A percentile compares a stretch with the other conserved stretches of the same genome.
These are phyloP conservation scores for Psilopsiagon aurifrons DNA, from an alignment of 2,113 vertebrate species.

Conservation along the genomic window DNA sequence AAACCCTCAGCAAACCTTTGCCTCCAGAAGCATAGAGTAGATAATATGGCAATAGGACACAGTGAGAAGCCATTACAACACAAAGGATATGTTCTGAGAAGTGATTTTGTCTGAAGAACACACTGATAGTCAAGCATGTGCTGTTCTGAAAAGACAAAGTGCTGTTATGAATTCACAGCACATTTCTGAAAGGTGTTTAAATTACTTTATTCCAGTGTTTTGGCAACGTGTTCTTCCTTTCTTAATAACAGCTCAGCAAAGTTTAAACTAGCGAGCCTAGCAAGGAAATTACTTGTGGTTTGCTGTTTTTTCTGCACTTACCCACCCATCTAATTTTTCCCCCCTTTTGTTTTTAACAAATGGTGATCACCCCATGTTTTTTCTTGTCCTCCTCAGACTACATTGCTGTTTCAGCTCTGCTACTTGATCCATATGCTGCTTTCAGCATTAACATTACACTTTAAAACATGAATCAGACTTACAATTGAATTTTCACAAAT, in stretches of 20 bases:
- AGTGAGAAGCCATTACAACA: not conserved
- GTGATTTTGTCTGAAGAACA: not conserved
- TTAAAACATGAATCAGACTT: not conserved
- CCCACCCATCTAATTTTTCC: not conserved
- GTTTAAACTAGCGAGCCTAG: not conserved
- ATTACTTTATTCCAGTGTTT: not conserved
- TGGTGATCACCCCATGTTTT: not conserved
- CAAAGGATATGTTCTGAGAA: not conserved
- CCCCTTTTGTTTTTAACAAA: not conserved
- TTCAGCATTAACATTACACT: not conserved
- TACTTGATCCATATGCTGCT: not conserved
- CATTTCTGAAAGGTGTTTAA: not conserved
- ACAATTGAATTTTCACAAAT: not conserved
- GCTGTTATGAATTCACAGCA: not conserved
- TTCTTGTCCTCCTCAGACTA: not conserved
- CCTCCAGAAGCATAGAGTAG: not conserved
- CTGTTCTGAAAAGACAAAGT: not conserved
- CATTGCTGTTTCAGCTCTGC: not conserved
- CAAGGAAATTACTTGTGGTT: not conserved
- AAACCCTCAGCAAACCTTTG: not conserved
- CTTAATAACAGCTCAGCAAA: not conserved
- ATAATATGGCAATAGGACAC: not conserved
- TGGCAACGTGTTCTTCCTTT: not conserved
- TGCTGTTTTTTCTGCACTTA: not conserved
- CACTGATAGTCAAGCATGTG: rapidly evolving